Conservation (phyloP, 2,888 invertebrate genomes). For the Tipula unca region DNA sequence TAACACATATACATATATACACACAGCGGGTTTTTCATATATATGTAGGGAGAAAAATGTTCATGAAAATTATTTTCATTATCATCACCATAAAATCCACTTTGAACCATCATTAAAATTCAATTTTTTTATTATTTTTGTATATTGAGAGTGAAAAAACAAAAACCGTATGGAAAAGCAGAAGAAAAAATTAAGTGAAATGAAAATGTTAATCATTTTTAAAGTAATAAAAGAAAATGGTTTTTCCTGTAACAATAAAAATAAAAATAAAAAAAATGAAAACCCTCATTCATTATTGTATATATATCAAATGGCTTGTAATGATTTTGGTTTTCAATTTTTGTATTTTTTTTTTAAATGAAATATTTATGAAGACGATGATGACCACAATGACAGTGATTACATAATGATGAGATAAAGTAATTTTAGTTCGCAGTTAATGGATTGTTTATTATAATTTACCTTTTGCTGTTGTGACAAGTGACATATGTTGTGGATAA, state of each 20-base stretch:
- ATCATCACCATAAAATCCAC: neutral
- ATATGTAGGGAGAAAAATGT: neutral
- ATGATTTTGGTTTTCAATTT: neutral
- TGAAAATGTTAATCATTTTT: neutral
- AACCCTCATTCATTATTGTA: neutral
- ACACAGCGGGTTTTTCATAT: neutral
- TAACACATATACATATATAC: neutral
- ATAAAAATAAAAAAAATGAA: neutral
- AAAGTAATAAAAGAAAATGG: neutral
- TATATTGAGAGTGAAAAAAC: neutral
- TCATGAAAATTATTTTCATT: neutral
- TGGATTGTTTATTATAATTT: conserved; percentile 30
- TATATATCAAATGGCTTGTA: neutral
- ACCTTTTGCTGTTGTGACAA: conserved; percentile 74
- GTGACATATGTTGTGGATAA: conserved; percentile 67
- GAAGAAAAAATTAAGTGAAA: neutral
- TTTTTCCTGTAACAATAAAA: neutral
- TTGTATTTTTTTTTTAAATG: neutral
- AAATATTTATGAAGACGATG: neutral
- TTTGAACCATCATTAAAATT: neutral
- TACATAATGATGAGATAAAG: neutral
- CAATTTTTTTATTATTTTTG: neutral
- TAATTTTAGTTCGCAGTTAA: neutral
- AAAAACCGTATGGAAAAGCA: neutral
- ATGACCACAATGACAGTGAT: neutral